Evolutionary conservation across 2,797 vertebrate species (phyloP).

Genomic region (Premnoplex brunnescens): DNA sequence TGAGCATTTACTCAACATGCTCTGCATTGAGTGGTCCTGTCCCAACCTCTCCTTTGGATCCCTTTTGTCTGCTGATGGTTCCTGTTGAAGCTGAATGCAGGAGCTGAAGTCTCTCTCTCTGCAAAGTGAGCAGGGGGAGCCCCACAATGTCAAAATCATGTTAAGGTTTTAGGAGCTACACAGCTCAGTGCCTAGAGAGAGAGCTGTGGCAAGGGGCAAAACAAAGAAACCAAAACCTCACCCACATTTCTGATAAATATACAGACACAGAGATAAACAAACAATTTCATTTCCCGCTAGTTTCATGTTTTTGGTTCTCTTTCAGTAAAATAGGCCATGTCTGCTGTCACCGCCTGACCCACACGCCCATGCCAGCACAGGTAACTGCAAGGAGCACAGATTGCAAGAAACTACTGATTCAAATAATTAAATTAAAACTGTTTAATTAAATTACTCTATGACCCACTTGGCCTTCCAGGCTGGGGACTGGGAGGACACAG

Average conservation of each 20-base stretch:
- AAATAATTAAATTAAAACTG: background rate
- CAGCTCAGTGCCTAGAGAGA: background rate
- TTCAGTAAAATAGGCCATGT: background rate
- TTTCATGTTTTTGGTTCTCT: background rate
- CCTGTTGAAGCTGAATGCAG: background rate
- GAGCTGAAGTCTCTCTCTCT: background rate
- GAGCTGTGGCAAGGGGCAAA: background rate
- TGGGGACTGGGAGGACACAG: background rate
- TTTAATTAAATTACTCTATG: background rate
- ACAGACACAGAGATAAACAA: background rate
- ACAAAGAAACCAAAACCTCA: background rate
- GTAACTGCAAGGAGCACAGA: background rate
- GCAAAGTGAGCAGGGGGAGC: background rate
- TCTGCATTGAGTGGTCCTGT: background rate
- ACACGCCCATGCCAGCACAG: background rate
- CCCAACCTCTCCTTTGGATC: constrained; percentile 39
- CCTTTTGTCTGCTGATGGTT: constrained; percentile 24
- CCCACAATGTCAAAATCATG: background rate
- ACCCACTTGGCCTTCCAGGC: background rate
- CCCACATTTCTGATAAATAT: background rate
- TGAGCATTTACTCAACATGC: background rate
- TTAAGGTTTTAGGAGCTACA: background rate
- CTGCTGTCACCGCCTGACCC: background rate
- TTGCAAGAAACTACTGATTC: background rate
- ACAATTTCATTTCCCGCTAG: background rate